These are phyloP conservation scores for Petromus typicus DNA, from an alignment of 2,113 vertebrate species.

Conservation along the genomic window DNA sequence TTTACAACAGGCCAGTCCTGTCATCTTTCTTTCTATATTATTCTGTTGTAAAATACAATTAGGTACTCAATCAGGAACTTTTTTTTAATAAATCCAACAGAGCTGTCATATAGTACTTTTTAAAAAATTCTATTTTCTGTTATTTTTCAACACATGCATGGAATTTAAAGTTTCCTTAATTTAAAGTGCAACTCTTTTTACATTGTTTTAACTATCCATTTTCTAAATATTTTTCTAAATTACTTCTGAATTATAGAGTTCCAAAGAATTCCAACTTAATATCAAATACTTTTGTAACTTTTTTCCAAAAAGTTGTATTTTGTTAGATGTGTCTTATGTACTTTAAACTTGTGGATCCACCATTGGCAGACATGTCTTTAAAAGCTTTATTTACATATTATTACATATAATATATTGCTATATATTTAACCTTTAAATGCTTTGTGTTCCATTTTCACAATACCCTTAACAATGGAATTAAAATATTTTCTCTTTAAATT, in stretches of 20 bases:
- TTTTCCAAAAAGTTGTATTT: not conserved
- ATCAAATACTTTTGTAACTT: not conserved
- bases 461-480: not conserved
- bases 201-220: not conserved
- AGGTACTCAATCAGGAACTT: not conserved
- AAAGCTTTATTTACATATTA: not conserved
- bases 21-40: not conserved
- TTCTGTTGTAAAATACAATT: slow-evolving; percentile 11
- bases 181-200: not conserved
- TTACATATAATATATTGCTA: not conserved
- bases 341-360: not conserved
- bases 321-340: not conserved
- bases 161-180: not conserved
- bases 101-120: not conserved
- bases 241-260: slow-evolving; percentile 19
- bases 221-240: slow-evolving; percentile 51
- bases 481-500: not conserved
- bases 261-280: slow-evolving; percentile 6
- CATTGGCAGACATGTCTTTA: slow-evolving; percentile 10
- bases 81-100: not conserved
- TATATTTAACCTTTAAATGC: slow-evolving; percentile 9
- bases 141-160: slow-evolving; percentile 29
- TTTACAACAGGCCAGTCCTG: not conserved
- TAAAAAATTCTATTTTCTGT: slow-evolving; percentile 39
- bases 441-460: not conserved